Conservation (phyloP, 2,888 invertebrate genomes). For the Nomada ruficornis region DNA sequence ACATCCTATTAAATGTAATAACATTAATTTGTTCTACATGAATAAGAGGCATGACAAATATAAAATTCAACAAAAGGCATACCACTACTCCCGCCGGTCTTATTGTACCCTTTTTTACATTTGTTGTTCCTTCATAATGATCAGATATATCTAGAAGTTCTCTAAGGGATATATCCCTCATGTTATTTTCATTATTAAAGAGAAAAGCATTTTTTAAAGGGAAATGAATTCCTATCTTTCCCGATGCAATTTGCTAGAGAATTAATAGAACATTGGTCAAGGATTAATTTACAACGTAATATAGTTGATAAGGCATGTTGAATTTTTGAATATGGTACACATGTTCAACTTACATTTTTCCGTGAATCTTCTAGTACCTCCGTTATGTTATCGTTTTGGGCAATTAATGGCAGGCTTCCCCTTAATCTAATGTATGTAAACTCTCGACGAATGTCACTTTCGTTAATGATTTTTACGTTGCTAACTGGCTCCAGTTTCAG, state of each 20-base stretch:
- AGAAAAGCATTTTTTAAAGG: constrained; percentile 88
- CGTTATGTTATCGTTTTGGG: constrained; percentile 86
- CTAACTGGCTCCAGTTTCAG: constrained; percentile 88
- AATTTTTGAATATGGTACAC: not conserved
- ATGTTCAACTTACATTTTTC: constrained; percentile 86
- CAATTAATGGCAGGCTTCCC: constrained; percentile 88
- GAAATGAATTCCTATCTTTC: constrained; percentile 90
- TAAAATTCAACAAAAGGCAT: constrained; percentile 17
- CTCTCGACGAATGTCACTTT: constrained; percentile 88
- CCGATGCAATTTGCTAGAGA: constrained; percentile 87
- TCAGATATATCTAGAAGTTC: constrained; percentile 66
- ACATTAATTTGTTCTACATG: constrained; percentile 19
- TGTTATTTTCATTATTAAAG: constrained; percentile 85
- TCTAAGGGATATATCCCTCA: constrained; percentile 74
- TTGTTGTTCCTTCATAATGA: constrained; percentile 55
- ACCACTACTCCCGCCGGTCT: constrained; percentile 70
- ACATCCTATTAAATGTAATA: constrained; percentile 85
- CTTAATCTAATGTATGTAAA: constrained; percentile 90
- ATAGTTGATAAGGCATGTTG: too few species aligned
- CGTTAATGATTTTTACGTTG: constrained; percentile 87
- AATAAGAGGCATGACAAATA: not conserved
- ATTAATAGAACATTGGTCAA: not conserved
- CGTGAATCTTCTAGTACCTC: constrained; percentile 87
- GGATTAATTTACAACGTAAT: too few species aligned
- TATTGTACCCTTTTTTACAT: constrained; percentile 64